Conservation (phyloP, 1,140 invertebrate species). For the Rhizoglyphus robini region DNA sequence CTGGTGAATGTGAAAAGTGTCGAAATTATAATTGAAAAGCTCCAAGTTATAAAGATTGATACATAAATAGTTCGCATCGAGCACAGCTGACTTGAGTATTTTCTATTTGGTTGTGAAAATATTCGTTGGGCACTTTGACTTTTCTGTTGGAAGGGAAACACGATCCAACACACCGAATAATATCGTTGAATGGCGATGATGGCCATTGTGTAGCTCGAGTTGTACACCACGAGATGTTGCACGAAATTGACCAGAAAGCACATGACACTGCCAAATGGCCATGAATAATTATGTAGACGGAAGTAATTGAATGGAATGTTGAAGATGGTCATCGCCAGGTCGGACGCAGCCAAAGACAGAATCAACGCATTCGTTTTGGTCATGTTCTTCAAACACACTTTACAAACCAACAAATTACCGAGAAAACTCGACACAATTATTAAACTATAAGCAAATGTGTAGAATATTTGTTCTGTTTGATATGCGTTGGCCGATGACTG, state of each 20-base stretch:
- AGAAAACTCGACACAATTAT: constrained; percentile 28
- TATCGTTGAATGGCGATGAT: constrained; percentile 42
- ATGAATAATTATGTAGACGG: constrained; percentile 31
- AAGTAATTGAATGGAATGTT: constrained; percentile 54
- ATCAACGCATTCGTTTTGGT: constrained; percentile 2
- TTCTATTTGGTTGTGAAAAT: too few relatives aligned
- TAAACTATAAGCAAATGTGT: background rate
- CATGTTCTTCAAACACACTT: background rate
- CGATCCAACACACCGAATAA: constrained; percentile 24
- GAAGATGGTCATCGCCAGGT: too few relatives aligned
- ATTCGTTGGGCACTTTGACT: too few relatives aligned
- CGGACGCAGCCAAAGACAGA: constrained; percentile 51
- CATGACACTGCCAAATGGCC: constrained; percentile 37
- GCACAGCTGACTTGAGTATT: too few relatives aligned
- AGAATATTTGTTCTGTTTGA: background rate
- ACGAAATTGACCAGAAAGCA: constrained; percentile 41
- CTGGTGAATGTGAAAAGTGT: background rate
- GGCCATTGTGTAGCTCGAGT: constrained; percentile 42
- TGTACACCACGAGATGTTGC: constrained; percentile 33
- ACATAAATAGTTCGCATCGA: background rate
- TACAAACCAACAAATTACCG: constrained; percentile 30
- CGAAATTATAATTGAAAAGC: background rate
- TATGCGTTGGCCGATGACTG: too few relatives aligned
- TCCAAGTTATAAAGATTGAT: background rate
- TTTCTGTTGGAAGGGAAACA: too few relatives aligned